Conservation (phyloP, 2,888 invertebrate genomes). For the Rhaphigaster nebulosa region DNA sequence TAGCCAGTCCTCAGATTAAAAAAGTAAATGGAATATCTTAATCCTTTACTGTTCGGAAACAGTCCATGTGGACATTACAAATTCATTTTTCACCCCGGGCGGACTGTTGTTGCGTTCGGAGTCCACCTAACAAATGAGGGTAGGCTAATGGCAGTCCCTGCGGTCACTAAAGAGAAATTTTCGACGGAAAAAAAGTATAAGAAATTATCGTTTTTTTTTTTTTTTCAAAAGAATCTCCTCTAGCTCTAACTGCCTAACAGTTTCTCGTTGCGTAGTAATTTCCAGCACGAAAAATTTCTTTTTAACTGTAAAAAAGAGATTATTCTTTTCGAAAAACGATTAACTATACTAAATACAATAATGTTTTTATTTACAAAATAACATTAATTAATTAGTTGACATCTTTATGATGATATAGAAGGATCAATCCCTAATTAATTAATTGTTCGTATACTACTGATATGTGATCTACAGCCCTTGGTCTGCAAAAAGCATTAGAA, state of each 20-base stretch:
- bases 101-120: neutral
- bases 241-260: neutral
- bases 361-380: neutral
- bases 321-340: neutral
- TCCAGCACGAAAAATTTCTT: slow-evolving; percentile 19
- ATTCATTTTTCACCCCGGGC: neutral
- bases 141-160: slow-evolving; percentile 16
- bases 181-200: slow-evolving; percentile 25
- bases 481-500: no score
- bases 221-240: neutral
- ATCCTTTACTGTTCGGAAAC: neutral
- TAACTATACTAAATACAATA: no score
- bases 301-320: neutral
- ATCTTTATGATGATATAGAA: no score
- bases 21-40: neutral
- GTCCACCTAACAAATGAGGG: neutral
- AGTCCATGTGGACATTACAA: neutral
- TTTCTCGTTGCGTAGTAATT: neutral
- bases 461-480: no score
- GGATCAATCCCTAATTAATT: no score
- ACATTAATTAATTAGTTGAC: no score
- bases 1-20: no score
- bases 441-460: no score
- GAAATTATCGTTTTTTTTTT: slow-evolving; percentile 4
- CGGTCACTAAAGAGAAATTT: slow-evolving; percentile 32